Base-by-base conservation (phyloP, 2,888 invertebrate genomes). In the Dyspetes luteomarginatus region DNA sequence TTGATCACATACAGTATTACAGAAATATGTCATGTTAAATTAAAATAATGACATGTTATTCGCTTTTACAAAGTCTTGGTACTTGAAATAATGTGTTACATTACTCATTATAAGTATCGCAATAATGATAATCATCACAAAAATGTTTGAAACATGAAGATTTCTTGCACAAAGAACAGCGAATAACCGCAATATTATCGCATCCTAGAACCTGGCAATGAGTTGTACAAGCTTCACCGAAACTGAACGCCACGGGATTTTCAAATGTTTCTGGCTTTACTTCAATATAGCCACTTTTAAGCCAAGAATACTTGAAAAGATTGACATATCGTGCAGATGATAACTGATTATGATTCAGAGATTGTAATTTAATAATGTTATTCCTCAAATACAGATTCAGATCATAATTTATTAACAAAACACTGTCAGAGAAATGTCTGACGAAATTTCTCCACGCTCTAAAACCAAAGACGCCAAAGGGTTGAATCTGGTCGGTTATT, bases 121-220 rank as follows among this genome's bases (percentile, higher is more conserved):
- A 28, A 60, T 60, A 60, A 28, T 60, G 30, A 19, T 58, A 19
- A 12, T 60, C 60, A 4, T 60, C 60, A 19, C 5, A 60, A 60
- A 60, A 60, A 19, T 60, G 30, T 28, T 60, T 60, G 7, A 60
- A 28, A 28, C 30, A 60, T 60, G 12, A 9, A 28, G 60, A 60
- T n/a, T 60, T 60, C 19, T 30, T 60, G 2, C 58, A 58, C n/a
- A 26, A 60, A 5, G 36, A 4, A 19, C 30, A 60, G 0, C 28
- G 15, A 12, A 60, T 9, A 60, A 52, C 9, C 2, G 52, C 15
- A 12, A 52, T 52, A 50, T 7, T 50, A 24, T 52, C 12, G 12
- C 52, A 60, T 15, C 26, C 30, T 17, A 17, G 9, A 26, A 60
- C 28, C 28, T 60, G 1, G 19, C 60, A 60, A 17, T 60, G 30